Conservation (phyloP, 2,797 vertebrate genomes). For the Odontamblyopus rebecca region DNA sequence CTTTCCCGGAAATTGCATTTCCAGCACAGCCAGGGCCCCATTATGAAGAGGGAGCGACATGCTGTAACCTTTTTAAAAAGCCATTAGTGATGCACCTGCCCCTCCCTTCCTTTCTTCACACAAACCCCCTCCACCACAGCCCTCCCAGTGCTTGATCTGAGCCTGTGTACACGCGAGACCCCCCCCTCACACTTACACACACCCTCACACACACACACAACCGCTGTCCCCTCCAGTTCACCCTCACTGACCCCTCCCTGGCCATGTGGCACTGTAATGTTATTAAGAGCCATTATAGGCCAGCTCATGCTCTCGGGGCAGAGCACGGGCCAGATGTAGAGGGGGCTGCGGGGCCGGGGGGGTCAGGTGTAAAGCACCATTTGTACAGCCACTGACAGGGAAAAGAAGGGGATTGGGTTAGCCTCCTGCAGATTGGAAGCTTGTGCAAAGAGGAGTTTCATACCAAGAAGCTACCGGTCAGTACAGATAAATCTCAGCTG, state of each 20-base stretch:
- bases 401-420: slow-evolving; percentile 9
- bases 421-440: not conserved
- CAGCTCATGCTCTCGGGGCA: slow-evolving; percentile 23
- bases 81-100: slow-evolving; percentile 81
- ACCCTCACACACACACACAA: too few relatives aligned
- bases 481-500: not conserved
- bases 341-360: slow-evolving; percentile 40
- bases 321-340: slow-evolving; percentile 45
- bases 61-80: slow-evolving; percentile 86
- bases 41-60: slow-evolving; percentile 82
- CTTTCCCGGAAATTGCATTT: slow-evolving; percentile 84
- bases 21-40: slow-evolving; percentile 81
- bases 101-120: slow-evolving; percentile 51
- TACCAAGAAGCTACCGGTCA: not conserved
- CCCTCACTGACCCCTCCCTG: slow-evolving; percentile 58
- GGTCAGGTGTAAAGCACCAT: slow-evolving; percentile 50
- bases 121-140: slow-evolving; percentile 10
- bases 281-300: slow-evolving; percentile 75
- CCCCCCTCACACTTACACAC: not conserved
- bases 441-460: slow-evolving; percentile 4
- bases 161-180: slow-evolving; percentile 25
- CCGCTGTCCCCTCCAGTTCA: slow-evolving; percentile 31
- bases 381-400: slow-evolving; percentile 3
- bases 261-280: slow-evolving; percentile 71
- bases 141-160: slow-evolving; percentile 43